Percentiles rank a stretch among this genome's conserved stretches.
Conservation (phyloP, 2,113 vertebrate species). For the Crypturellus undulatus region DNA sequence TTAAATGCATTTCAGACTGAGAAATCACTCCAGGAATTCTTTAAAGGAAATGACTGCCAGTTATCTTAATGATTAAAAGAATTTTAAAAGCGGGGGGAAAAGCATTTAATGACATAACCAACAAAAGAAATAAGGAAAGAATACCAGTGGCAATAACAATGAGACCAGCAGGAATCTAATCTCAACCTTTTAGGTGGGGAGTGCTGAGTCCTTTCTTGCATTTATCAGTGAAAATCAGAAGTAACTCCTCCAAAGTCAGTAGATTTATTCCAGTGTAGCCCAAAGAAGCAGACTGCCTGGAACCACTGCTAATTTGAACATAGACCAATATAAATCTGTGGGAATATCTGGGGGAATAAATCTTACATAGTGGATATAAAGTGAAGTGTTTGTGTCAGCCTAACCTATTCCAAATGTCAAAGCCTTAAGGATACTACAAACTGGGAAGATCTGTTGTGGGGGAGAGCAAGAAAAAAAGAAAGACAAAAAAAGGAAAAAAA, state of each 20-base stretch:
- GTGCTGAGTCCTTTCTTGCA: conserved; percentile 17
- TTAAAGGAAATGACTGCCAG: neutral
- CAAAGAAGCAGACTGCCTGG: conserved; percentile 72
- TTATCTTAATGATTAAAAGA: conserved; percentile 17
- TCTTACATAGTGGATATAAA: conserved; percentile 44
- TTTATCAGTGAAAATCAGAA: conserved; percentile 63
- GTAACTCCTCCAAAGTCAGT: conserved; percentile 36
- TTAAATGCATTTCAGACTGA: conserved; percentile 1
- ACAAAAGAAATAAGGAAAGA: neutral
- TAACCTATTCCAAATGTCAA: conserved; percentile 52
- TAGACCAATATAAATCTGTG: conserved; percentile 47
- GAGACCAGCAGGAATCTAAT: conserved; percentile 26
- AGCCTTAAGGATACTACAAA: neutral
- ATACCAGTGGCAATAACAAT: conserved; percentile 15
- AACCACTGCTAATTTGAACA: conserved; percentile 67
- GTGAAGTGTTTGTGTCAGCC: conserved; percentile 51
- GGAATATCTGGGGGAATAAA: conserved; percentile 65
- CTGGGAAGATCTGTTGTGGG: neutral
- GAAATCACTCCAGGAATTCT: neutral
- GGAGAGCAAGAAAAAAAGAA: neutral
- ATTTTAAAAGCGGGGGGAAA: neutral
- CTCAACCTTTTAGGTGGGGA: conserved; percentile 36
- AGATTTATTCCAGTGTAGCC: conserved; percentile 59
- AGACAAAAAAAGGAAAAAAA: too few species aligned
- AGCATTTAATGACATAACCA: neutral